Conservation (phyloP, 2,888 invertebrate species). For the Bembecia ichneumoniformis region DNA sequence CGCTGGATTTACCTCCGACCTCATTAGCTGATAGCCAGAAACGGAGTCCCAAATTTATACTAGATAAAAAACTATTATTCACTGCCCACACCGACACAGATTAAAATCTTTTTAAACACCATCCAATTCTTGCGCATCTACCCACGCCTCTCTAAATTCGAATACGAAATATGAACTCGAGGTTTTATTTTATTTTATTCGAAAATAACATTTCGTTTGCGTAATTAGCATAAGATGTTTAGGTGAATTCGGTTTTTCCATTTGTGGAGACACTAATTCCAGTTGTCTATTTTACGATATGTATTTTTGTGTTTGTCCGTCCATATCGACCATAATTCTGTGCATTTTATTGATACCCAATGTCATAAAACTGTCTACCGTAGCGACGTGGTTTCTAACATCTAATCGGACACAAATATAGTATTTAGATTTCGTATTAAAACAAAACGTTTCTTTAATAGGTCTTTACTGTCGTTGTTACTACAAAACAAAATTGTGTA, state of each 20-base stretch:
- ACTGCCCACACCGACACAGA: conserved; percentile 55
- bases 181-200: conserved; percentile 16
- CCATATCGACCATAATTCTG: conserved; percentile 36
- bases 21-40: conserved; percentile 50
- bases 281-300: conserved; percentile 49
- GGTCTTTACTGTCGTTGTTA: neutral
- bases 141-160: conserved; percentile 56
- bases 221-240: conserved; percentile 54
- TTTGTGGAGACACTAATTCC: conserved; percentile 50
- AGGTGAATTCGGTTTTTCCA: conserved; percentile 43
- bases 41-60: conserved; percentile 33
- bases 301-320: conserved; percentile 37
- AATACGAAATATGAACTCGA: conserved; percentile 38
- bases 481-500: neutral
- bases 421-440: conserved; percentile 11
- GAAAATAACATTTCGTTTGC: conserved; percentile 26
- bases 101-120: conserved; percentile 57
- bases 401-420: conserved; percentile 33
- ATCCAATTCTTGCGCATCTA: conserved; percentile 41
- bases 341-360: conserved; percentile 43
- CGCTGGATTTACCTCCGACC: conserved; percentile 31
- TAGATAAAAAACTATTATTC: conserved; percentile 52
- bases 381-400: conserved; percentile 34
- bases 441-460: neutral
- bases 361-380: conserved; percentile 47